Conservation (phyloP, 2,888 invertebrate genomes). For the Epiperipatus broadwayi region DNA sequence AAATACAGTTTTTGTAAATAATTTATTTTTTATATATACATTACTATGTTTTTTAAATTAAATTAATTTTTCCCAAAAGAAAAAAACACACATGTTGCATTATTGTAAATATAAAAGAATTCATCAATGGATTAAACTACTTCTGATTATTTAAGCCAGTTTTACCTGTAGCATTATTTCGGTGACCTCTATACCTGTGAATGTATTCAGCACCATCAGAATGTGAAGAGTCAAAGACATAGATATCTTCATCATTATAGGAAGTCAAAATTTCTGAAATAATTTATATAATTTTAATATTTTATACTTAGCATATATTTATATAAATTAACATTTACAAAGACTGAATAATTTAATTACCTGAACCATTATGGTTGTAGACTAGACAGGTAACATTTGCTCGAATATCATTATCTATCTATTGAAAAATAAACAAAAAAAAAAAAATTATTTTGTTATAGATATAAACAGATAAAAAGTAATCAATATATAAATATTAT, state of each 20-base stretch:
- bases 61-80: too few species aligned
- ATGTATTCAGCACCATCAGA: conserved; percentile 37
- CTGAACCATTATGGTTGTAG: conserved; percentile 69
- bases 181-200: conserved; percentile 42
- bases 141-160: conserved; percentile 35
- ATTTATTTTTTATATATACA: too few species aligned
- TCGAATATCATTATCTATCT: conserved; percentile 27
- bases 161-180: conserved; percentile 36
- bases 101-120: too few species aligned
- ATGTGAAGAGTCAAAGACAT: conserved; percentile 51
- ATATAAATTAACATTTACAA: background rate
- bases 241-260: conserved; percentile 81
- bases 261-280: conserved; percentile 60
- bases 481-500: too few species aligned
- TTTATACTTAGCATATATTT: background rate
- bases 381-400: conserved; percentile 67
- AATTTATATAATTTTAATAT: background rate
- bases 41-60: too few species aligned
- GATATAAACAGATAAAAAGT: background rate
- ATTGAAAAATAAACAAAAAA: conserved; percentile 18
- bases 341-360: conserved; percentile 22
- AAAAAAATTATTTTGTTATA: conserved; percentile 11
- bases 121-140: too few species aligned
- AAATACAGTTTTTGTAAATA: too few species aligned
- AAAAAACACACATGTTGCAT: too few species aligned